Conservation (phyloP, 2,888 invertebrate genomes). For the Mesochorus sp. region DNA sequence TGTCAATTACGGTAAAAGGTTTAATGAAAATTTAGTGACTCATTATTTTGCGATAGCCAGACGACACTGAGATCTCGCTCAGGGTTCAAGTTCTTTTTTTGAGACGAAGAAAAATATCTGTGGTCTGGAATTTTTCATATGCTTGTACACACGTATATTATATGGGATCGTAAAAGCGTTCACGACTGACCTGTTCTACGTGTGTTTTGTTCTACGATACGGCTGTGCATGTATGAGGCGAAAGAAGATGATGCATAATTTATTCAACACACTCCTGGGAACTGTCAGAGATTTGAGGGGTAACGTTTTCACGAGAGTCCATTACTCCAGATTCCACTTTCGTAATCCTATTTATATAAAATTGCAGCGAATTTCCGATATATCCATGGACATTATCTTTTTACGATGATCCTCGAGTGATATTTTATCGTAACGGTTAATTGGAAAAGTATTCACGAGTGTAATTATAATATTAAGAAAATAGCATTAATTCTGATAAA, state of each 20-base stretch:
- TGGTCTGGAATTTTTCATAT: neutral
- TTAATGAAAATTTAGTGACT: no score
- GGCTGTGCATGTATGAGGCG: slow-evolving; percentile 6
- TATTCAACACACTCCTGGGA: slow-evolving; percentile 32
- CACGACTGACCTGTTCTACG: slow-evolving; percentile 12
- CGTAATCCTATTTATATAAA: slow-evolving; percentile 6
- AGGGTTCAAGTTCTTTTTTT: no score
- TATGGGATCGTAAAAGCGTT: slow-evolving; percentile 14
- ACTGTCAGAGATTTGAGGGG: slow-evolving; percentile 34
- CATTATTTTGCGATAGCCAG: no score
- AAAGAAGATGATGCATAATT: slow-evolving; percentile 22
- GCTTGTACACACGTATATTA: neutral
- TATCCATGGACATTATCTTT: no score
- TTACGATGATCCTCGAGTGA: no score
- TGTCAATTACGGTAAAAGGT: no score
- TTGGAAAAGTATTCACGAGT: no score
- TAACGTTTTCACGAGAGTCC: slow-evolving; percentile 28
- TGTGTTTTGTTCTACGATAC: slow-evolving; percentile 15
- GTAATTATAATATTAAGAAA: no score
- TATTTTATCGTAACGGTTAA: no score
- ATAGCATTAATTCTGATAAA: no score
- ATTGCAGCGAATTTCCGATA: no score
- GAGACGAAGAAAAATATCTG: neutral
- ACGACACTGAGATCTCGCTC: no score
- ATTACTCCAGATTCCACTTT: slow-evolving; percentile 1